Conservation (phyloP, 1,140 invertebrate species). For the Drosophila albomicans region DNA sequence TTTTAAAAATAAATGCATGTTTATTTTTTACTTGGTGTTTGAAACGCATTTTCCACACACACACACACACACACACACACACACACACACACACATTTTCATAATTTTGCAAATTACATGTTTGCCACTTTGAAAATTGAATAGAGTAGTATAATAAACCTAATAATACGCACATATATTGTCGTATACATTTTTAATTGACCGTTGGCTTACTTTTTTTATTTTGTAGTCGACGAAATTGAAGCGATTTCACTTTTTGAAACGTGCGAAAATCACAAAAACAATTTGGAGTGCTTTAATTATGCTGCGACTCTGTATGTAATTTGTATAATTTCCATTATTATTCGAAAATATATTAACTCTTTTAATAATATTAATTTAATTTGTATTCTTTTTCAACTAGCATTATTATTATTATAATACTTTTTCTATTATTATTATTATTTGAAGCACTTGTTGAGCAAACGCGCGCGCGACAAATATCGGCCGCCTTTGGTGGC, state of each 20-base stretch:
- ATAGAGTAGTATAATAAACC: neutral
- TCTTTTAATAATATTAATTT: too few species aligned
- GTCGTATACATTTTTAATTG: constrained; percentile 10
- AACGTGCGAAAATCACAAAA: constrained; percentile 45
- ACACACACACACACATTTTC: too few species aligned
- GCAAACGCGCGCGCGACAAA: constrained; percentile 19
- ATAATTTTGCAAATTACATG: neutral
- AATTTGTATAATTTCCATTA: constrained; percentile 34
- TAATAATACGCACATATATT: constrained; percentile 1
- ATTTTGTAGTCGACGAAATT: constrained; percentile 21
- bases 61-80: neutral
- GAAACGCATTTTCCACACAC: constrained; percentile 3
- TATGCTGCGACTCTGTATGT: constrained; percentile 25
- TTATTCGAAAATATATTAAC: constrained; percentile 11
- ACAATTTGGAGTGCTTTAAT: constrained; percentile 31
- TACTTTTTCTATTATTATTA: constrained; percentile 17
- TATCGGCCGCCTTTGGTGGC: constrained; percentile 3
- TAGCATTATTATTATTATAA: neutral
- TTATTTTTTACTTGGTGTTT: constrained; percentile 11
- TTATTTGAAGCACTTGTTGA: constrained; percentile 20
- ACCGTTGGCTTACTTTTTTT: constrained; percentile 28
- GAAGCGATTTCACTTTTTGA: constrained; percentile 59
- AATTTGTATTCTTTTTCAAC: neutral
- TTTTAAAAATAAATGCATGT: constrained; percentile 35
- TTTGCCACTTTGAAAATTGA: constrained; percentile 9